Percentiles rank a stretch among this genome's conserved stretches.
Conservation (phyloP, 2,113 vertebrate species). For the Microcebus jonahi region DNA sequence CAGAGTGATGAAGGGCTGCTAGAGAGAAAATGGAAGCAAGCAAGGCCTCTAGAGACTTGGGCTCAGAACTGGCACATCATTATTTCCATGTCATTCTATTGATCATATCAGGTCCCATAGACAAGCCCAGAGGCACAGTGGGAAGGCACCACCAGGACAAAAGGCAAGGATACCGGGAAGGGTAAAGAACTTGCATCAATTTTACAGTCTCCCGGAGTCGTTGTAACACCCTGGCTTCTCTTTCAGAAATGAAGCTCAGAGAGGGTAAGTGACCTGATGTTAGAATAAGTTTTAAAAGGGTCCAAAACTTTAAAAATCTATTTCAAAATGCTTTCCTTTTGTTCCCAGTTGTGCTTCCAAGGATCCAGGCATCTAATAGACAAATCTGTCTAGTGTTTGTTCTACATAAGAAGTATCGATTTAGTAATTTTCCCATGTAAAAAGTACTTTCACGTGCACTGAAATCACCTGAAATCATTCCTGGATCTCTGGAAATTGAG, state of each 20-base stretch:
- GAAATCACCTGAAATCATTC: background rate
- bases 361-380: background rate
- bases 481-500: background rate
- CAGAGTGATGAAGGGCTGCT: background rate
- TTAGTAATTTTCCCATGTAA: background rate
- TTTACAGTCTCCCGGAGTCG: background rate
- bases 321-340: background rate
- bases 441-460: background rate
- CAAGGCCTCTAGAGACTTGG: background rate
- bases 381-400: background rate
- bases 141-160: background rate
- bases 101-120: background rate
- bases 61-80: background rate
- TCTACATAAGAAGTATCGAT: background rate
- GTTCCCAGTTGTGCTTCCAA: background rate
- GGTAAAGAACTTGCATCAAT: background rate
- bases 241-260: background rate
- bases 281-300: background rate
- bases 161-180: background rate
- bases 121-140: background rate
- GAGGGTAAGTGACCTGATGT: background rate
- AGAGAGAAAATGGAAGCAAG: background rate
- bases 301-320: background rate
- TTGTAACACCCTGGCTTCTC: background rate
- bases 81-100: background rate